Base-by-base conservation (phyloP, 2,888 invertebrate species). In the Ephialtes manifestator region DNA sequence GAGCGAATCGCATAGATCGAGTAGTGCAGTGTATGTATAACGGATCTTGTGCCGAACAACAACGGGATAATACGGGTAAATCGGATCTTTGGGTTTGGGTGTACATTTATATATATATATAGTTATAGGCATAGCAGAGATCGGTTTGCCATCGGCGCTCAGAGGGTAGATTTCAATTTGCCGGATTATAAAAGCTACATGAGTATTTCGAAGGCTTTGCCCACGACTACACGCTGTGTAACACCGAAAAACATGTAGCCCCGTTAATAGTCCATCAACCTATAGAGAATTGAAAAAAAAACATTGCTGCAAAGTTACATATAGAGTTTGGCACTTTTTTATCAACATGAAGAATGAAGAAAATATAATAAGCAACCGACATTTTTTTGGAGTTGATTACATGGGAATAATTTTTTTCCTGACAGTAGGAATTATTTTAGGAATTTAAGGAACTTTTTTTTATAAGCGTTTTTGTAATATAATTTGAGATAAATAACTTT, bases 41-140 rank as follows among this genome's bases (percentile, higher is more conserved):
- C 84, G 86, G 86, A 87, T 87, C 87, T 83, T 79, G 83, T 81
- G 74, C 58, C 78, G 77, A 79, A 87, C 83, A 86, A 87, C 86
- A 88, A 83, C 84, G 70, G 88, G 88, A 88, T 88, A 88, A 88
- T 88, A 85, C 87, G 85, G 87, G 83, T 87, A 88, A 88, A 88
- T 87, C 88, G 88, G 88, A 88, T 88, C 82, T 87, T 86, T 82
- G 65, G 77, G 71, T 82, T 85, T 81, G 39, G 81, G 53, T 28
- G 53, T 13, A 55, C 39, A 24, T 31, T 28, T 51, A 76, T 68
- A 58, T 60, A 71, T 76, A 70, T 4, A 53, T 11, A 43, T 15
- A 28, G 31, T 60, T 20, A 18, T 20, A 18, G 28, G 15, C 8
- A 15, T 20, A 53, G 39, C 46, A 39, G 60, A 77, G 53, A 76